A percentile compares a stretch with the other conserved stretches of the same genome.
Conservation (phyloP, 2,888 invertebrate species). For the Tiliacea citrago region DNA sequence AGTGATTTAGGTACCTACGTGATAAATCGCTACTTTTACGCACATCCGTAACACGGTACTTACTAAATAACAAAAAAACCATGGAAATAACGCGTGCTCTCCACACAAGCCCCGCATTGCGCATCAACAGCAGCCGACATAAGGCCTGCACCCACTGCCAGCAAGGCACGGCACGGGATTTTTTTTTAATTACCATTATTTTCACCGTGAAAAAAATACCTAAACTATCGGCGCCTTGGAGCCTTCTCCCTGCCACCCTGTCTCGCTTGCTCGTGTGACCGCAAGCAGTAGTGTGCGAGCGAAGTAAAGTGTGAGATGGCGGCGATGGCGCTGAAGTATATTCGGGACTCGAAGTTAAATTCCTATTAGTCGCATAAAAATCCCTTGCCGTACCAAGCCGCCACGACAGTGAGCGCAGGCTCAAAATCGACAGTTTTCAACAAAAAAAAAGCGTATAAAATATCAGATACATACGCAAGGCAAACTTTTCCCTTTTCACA, state of each 20-base stretch:
- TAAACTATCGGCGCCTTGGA: no score
- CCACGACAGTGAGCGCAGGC: not conserved
- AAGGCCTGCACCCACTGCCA: not conserved
- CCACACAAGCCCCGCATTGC: conserved; percentile 12
- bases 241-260: no score
- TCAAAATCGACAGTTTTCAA: not conserved
- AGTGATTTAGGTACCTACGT: not conserved
- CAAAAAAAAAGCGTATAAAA: conserved; percentile 11
- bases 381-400: not conserved
- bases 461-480: conserved; percentile 34
- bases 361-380: not conserved
- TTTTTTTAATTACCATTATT: not conserved
- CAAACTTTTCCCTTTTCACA: conserved; percentile 39
- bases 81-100: conserved; percentile 16
- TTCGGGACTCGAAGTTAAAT: not conserved
- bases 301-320: no score
- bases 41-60: conserved; percentile 19
- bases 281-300: no score
- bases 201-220: no score
- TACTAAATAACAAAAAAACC: conserved; percentile 34
- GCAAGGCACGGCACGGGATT: not conserved
- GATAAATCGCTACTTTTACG: conserved; percentile 23
- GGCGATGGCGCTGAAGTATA: no score
- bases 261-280: no score
- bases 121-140: conserved; percentile 8